Evolutionary conservation across 2,113 vertebrate species (phyloP).

Genomic region (Motacilla tschutschensis): DNA sequence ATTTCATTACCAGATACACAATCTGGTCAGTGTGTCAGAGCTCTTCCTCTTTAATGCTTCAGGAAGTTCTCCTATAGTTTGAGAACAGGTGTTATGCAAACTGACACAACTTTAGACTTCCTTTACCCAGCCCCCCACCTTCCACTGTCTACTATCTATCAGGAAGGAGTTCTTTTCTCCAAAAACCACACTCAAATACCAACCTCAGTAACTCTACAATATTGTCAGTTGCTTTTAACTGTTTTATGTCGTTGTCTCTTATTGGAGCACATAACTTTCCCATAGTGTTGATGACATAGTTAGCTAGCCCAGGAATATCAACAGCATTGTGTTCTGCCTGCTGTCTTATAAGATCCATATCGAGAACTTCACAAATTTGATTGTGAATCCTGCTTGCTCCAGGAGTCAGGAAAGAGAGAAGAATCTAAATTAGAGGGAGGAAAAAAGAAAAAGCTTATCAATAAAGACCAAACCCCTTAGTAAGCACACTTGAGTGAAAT

Average conservation of each 20-base stretch:
- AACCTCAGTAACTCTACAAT: conserved; percentile 80
- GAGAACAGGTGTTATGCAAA: not conserved
- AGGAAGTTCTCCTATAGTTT: not conserved
- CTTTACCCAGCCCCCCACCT: not conserved
- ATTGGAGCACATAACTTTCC: conserved; percentile 88
- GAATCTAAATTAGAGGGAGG: conserved; percentile 65
- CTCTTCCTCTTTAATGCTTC: not conserved
- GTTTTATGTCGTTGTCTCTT: conserved; percentile 85
- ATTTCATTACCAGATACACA: too few species aligned
- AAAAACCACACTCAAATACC: not conserved
- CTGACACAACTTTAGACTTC: not conserved
- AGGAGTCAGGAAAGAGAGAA: conserved; percentile 89
- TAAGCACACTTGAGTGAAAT: not conserved
- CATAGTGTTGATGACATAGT: conserved; percentile 89
- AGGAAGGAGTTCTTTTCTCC: not conserved
- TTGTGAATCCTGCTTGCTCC: conserved; percentile 87
- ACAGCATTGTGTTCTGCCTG: conserved; percentile 87
- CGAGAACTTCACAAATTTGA: conserved; percentile 91
- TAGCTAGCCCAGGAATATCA: conserved; percentile 87
- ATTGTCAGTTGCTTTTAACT: conserved; percentile 80
- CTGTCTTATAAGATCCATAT: conserved; percentile 88
- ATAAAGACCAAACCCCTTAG: not conserved
- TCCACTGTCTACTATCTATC: not conserved
- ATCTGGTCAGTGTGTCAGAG: not conserved
- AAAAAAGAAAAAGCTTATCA: not conserved